Percentiles rank a stretch among this genome's conserved stretches.
phyloP scores from a whole-genome alignment of 2,113 vertebrate species.

The Ibidorhyncha struthersii region DNA sequence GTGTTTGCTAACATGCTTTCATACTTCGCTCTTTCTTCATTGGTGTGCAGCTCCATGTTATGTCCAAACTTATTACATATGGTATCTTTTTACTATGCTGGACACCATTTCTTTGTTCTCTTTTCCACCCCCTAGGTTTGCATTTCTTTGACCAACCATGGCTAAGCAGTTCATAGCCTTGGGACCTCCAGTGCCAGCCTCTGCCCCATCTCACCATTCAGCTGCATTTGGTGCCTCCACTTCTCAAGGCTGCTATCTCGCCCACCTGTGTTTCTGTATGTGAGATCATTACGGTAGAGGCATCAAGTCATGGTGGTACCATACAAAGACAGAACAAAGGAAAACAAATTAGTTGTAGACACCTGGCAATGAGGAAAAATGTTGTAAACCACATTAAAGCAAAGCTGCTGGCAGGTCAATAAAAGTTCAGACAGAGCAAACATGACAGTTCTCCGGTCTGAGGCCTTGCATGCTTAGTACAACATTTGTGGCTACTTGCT shows the following conservation, averaged over 20 bases:
- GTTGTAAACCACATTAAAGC: background rate
- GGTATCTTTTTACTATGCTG: background rate
- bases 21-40: background rate
- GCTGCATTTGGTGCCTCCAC: background rate
- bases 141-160: background rate
- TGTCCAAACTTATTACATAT: rapidly evolving
- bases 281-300: background rate
- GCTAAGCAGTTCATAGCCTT: background rate
- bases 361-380: background rate
- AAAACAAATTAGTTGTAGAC: background rate
- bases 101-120: background rate
- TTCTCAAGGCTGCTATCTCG: background rate
- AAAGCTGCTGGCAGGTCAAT: background rate
- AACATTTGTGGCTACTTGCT: background rate
- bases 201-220: background rate
- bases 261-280: background rate
- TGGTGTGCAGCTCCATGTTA: background rate
- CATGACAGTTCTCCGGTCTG: background rate
- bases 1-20: background rate
- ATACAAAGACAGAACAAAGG: background rate
- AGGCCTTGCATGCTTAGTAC: background rate
- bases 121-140: background rate
- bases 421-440: background rate
- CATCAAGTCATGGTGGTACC: background rate
- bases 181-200: background rate